These are phyloP conservation scores for Pollicipes pollicipes DNA, from an alignment of 1,140 invertebrate species.

Conservation along the genomic window DNA sequence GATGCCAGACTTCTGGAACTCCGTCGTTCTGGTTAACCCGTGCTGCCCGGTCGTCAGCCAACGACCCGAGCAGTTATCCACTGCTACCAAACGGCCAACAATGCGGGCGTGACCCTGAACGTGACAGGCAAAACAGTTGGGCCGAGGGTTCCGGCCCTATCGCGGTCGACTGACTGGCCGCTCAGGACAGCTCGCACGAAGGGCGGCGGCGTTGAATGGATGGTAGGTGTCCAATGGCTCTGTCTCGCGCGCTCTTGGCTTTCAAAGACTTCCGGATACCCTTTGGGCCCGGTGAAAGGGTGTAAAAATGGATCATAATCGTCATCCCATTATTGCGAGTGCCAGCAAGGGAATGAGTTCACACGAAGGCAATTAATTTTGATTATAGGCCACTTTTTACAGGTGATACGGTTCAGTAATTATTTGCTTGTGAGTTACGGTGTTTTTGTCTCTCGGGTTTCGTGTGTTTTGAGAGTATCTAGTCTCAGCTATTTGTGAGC, in stretches of 20 bases:
- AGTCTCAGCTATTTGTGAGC: not conserved
- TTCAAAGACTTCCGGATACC: not conserved
- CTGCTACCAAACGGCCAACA: too few species aligned
- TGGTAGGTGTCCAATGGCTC: too few species aligned
- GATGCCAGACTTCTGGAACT: too few species aligned
- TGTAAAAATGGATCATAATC: not conserved
- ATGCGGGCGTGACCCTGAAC: too few species aligned
- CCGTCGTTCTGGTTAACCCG: too few species aligned
- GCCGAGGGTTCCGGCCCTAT: too few species aligned
- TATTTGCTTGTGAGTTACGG: not conserved
- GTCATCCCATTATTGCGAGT: not conserved
- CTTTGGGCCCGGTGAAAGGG: not conserved
- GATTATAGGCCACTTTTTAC: constrained; percentile 2
- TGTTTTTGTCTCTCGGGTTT: not conserved
- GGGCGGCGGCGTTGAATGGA: too few species aligned
- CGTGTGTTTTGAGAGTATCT: not conserved
- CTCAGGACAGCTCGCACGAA: too few species aligned
- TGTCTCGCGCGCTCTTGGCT: not conserved
- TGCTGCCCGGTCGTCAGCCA: too few species aligned
- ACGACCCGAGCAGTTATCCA: too few species aligned
- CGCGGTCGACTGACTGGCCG: too few species aligned
- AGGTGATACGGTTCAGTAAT: not conserved
- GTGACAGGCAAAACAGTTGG: too few species aligned
- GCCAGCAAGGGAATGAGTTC: not conserved
- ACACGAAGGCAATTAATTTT: constrained; percentile 1